phyloP scores from a whole-genome alignment of 2,797 vertebrate genomes.

The Coreius guichenoti region DNA sequence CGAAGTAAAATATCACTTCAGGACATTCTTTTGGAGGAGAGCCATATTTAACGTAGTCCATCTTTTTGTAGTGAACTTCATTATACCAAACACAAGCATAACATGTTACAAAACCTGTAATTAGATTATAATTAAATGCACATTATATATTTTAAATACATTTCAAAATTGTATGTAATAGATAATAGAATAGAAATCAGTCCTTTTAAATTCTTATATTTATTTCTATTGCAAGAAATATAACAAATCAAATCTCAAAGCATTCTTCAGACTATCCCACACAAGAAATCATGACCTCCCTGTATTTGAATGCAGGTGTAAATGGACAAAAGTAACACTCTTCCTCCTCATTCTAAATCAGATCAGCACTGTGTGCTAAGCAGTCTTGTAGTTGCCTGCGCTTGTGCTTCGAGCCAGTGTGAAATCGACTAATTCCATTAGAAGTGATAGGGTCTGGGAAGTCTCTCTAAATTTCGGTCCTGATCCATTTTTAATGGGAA shows the following conservation, averaged over 20 bases:
- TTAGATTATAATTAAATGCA: not conserved
- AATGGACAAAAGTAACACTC: not conserved
- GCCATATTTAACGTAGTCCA: not conserved
- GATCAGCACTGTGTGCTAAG: slow-evolving; percentile 16
- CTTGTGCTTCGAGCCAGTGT: slow-evolving; percentile 42
- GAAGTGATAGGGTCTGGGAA: slow-evolving; percentile 49
- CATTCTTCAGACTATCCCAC: not conserved
- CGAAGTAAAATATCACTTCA: not conserved
- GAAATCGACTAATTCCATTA: slow-evolving; percentile 65
- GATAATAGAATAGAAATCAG: not conserved
- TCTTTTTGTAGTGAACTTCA: not conserved
- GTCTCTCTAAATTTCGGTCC: slow-evolving; percentile 68
- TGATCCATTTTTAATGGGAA: slow-evolving; percentile 80
- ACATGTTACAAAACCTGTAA: not conserved
- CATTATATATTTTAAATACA: not conserved
- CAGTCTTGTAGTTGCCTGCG: slow-evolving; percentile 33
- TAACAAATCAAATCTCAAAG: not conserved
- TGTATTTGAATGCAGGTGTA: not conserved
- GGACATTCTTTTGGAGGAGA: slow-evolving; percentile 9
- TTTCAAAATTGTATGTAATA: not conserved
- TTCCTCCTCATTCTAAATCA: slow-evolving; percentile 24
- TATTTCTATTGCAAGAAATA: not conserved
- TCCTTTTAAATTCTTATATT: not conserved
- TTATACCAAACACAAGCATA: not conserved
- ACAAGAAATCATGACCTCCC: not conserved